phyloP scores from a whole-genome alignment of 1,140 invertebrate species.

The Drosophila paulistorum region DNA sequence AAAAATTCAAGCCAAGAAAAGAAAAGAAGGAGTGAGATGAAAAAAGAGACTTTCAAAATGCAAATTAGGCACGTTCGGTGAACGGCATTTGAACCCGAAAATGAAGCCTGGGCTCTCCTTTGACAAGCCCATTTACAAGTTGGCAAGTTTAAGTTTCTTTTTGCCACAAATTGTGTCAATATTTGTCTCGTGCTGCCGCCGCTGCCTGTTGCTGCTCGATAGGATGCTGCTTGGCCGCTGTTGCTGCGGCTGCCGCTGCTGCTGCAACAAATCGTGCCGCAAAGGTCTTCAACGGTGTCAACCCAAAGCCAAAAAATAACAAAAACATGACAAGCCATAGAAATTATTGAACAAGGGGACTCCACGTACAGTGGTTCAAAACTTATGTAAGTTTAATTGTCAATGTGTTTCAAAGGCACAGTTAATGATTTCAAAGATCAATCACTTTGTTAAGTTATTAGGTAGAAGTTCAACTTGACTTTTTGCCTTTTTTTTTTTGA shows the following conservation, averaged over 20 bases:
- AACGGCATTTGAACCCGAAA: slow-evolving; percentile 70
- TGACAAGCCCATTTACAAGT: slow-evolving; percentile 67
- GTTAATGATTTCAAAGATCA: slow-evolving; percentile 40
- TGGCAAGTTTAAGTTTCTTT: slow-evolving; percentile 32
- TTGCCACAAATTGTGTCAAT: slow-evolving; percentile 81
- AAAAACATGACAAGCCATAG: slow-evolving; percentile 72
- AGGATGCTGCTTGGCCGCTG: slow-evolving; percentile 18
- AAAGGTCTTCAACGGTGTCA: slow-evolving; percentile 76
- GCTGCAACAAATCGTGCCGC: slow-evolving; percentile 80
- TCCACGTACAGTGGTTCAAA: slow-evolving; percentile 25
- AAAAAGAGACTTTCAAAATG: slow-evolving; percentile 69
- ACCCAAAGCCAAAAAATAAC: slow-evolving; percentile 39
- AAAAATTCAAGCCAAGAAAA: slow-evolving; percentile 16
- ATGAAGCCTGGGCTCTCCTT: slow-evolving; percentile 25
- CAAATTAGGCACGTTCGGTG: slow-evolving; percentile 75
- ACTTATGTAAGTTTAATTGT: slow-evolving; percentile 45
- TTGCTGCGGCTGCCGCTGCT: slow-evolving; percentile 50
- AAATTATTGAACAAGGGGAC: slow-evolving; percentile 69
- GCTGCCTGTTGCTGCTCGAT: slow-evolving; percentile 35
- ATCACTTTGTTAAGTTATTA: no score
- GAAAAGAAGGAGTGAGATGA: background rate
- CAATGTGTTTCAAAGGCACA: slow-evolving; percentile 23
- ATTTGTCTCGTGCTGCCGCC: slow-evolving; percentile 74
- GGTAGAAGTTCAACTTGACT: no score
- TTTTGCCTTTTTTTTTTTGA: no score